These are phyloP conservation scores for Rhabdomys dilectus DNA, from an alignment of 2,113 vertebrate species.

Conservation along the genomic window DNA sequence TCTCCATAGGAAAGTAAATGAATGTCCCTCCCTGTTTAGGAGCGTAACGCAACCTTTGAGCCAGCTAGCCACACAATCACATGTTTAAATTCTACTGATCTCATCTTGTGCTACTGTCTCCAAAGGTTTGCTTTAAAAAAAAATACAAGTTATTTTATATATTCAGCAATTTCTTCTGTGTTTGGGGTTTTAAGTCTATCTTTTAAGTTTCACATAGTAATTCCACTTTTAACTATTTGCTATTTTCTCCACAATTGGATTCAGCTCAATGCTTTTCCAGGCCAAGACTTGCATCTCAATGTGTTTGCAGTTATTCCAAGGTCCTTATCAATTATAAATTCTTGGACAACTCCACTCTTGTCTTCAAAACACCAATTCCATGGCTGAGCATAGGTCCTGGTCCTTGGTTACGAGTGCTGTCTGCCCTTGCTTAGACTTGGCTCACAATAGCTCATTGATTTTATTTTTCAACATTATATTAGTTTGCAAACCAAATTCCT, in stretches of 20 bases:
- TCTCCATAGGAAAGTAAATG: background rate
- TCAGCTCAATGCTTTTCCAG: background rate
- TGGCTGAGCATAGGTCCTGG: background rate
- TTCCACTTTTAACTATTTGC: background rate
- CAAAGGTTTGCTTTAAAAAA: background rate
- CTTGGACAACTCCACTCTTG: background rate
- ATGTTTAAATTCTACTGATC: background rate
- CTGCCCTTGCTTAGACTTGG: background rate
- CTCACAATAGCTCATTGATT: background rate
- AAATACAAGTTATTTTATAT: background rate
- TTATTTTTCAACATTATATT: background rate
- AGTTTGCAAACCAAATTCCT: slow-evolving; percentile 12
- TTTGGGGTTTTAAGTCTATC: background rate
- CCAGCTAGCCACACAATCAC: background rate
- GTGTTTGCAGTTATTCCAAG: background rate
- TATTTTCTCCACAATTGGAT: background rate
- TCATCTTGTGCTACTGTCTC: background rate
- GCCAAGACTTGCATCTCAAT: background rate
- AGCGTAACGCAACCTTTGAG: background rate
- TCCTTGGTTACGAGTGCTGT: background rate
- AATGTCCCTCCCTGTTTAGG: background rate
- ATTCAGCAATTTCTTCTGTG: background rate
- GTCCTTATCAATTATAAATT: slow-evolving; percentile 14
- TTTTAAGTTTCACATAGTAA: background rate
- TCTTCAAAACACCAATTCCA: background rate